Percentiles rank a stretch among this genome's conserved stretches.
Conservation (phyloP, 2,797 vertebrate genomes). For the Sarcophilus harrisii region DNA sequence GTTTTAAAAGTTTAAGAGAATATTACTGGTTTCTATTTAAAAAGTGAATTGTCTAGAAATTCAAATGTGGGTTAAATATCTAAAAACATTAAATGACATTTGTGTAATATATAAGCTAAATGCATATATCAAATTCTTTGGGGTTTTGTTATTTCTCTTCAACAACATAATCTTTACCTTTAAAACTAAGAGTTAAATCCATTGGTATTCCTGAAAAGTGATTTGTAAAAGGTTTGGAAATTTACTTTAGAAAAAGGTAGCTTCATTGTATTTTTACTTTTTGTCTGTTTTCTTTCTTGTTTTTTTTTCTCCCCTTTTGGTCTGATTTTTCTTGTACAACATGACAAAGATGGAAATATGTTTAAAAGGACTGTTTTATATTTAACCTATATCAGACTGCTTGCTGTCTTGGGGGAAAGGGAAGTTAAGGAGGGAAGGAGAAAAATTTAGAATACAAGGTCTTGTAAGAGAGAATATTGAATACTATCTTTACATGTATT, state of each 20-base stretch:
- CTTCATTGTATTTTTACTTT: too few relatives aligned
- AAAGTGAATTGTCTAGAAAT: slow-evolving; percentile 16
- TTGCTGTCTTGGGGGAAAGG: too few relatives aligned
- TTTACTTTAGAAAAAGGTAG: slow-evolving; percentile 22
- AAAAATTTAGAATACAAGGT: too few relatives aligned
- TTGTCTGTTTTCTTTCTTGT: too few relatives aligned
- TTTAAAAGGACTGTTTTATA: too few relatives aligned
- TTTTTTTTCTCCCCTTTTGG: too few relatives aligned
- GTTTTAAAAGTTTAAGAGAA: slow-evolving; percentile 42
- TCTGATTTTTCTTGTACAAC: too few relatives aligned
- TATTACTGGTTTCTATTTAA: slow-evolving; percentile 45
- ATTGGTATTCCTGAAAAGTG: slow-evolving; percentile 38
- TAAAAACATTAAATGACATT: slow-evolving; percentile 51
- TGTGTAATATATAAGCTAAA: slow-evolving; percentile 9
- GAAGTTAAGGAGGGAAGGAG: too few relatives aligned
- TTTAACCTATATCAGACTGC: too few relatives aligned
- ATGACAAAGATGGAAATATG: too few relatives aligned
- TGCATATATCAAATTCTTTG: slow-evolving; percentile 2
- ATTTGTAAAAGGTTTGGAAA: slow-evolving; percentile 54
- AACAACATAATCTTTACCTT: slow-evolving; percentile 48
- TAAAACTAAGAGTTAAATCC: slow-evolving; percentile 46
- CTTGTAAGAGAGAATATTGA: too few relatives aligned
- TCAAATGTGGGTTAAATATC: background rate
- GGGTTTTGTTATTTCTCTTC: slow-evolving; percentile 6
- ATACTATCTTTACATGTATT: too few relatives aligned